Evolutionary conservation across 2,888 invertebrate species (phyloP), one percentile per base, ranked within the genome.

Genomic region (Plagodis dolabraria): DNA sequence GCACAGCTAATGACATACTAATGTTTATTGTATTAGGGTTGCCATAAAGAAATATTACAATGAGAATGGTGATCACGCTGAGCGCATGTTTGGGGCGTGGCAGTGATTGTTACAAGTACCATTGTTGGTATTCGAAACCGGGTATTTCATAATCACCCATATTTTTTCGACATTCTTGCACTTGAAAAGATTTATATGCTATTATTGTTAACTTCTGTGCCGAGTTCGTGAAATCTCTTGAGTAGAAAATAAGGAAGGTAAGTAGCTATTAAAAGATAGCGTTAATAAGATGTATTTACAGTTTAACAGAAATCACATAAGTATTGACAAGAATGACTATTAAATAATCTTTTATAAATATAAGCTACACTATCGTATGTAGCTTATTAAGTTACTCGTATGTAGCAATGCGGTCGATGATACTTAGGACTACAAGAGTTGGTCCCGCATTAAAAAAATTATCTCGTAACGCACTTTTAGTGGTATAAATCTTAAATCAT

Each of bases 1-100:
- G 89, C 84, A 72, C 74, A 75, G 82, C 80, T 92, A 92, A 92
- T 92, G 88, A 90, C 83, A 88, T 71, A 85, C 80, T 89, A 86
- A 91, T 86, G 83, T 85, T 91, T 92, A 92, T 92, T 92, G 87
- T 92, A 92, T 91, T 90, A 92, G 89, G 85, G 86, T 83, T 84
- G 82, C 85, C 85, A 85, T 85, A 89, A 68, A 82, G 82, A 82
- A 86, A 85, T 88, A 89, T 89, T 89, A 86, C 82, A 89, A 87
- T 90, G 74, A 80, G 85, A 88, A 90, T 87, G 68, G 86, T 71
- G 77, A 86, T 86, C 91, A 88, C 79, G 91, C 90, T 87, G 92
- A 48, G 92, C 69, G 76, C 87, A 84, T 92, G 92, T 92, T 92
- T 91, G 83, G 91, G 92, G 92, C 92, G 92, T 85, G 91, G 82